phyloP scores from a whole-genome alignment of 2,888 invertebrate species.

The Aphidius colemani region DNA sequence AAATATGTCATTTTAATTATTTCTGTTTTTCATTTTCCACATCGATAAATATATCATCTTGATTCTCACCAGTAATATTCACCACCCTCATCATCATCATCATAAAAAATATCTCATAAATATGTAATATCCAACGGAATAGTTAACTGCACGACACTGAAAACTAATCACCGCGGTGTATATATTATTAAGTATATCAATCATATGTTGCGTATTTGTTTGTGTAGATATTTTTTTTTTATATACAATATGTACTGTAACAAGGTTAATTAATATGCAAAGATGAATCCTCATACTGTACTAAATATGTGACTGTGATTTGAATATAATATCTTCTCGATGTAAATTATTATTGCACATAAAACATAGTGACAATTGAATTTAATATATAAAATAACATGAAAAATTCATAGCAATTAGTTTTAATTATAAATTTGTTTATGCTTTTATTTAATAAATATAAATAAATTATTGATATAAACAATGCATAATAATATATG shows the following conservation, averaged over 20 bases:
- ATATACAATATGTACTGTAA: too few relatives aligned
- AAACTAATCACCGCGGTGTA: not conserved
- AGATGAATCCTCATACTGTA: slow-evolving; percentile 2
- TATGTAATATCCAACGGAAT: slow-evolving; percentile 11
- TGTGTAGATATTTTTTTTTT: not conserved
- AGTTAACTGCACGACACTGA: slow-evolving; percentile 13
- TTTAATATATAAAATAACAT: too few relatives aligned
- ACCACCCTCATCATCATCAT: too few relatives aligned
- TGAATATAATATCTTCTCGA: not conserved
- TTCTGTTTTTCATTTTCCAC: not conserved
- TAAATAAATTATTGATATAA: too few relatives aligned
- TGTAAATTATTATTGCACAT: not conserved
- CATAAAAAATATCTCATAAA: slow-evolving; percentile 6
- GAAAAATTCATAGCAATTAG: not conserved
- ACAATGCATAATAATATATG: not conserved
- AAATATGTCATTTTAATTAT: not conserved
- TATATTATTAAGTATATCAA: not conserved
- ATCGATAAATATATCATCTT: not conserved
- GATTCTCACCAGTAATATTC: not conserved
- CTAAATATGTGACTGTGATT: too few relatives aligned
- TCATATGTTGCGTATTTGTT: not conserved
- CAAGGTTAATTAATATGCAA: slow-evolving; percentile 15
- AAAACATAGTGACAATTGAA: too few relatives aligned
- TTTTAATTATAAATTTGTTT: too few relatives aligned
- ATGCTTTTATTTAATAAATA: too few relatives aligned